Percentiles rank a stretch among this genome's conserved stretches.
Evolutionary conservation across 1,140 invertebrate species (phyloP).

Genomic region (Trinorchestia longiramus): DNA sequence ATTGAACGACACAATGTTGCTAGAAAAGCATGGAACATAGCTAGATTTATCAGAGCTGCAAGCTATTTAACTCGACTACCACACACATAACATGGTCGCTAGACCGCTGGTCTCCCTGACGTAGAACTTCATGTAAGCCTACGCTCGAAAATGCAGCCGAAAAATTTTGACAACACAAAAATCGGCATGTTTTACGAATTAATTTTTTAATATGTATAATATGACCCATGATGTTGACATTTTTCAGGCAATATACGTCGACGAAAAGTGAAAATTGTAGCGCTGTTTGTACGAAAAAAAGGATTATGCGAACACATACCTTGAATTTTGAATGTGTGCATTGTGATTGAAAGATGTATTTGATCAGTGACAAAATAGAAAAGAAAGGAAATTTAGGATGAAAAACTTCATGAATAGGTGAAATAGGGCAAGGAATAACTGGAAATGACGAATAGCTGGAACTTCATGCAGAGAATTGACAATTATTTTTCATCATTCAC

Average conservation of each 20-base stretch:
- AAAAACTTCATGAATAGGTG: background rate
- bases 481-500: background rate
- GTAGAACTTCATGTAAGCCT: no score
- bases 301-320: background rate
- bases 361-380: background rate
- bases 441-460: background rate
- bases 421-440: background rate
- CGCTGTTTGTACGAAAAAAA: background rate
- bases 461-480: background rate
- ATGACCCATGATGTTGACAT: background rate
- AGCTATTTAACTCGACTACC: no score
- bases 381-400: background rate
- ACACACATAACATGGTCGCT: no score
- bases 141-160: no score
- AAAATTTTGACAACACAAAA: background rate
- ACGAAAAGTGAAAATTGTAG: background rate
- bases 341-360: background rate
- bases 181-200: background rate
- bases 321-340: background rate
- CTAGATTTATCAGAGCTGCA: no score
- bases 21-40: no score
- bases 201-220: background rate
- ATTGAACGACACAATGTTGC: no score
- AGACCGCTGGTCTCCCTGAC: no score
- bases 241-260: background rate